These are phyloP conservation scores for Mycetomoellerius zeteki DNA, from an alignment of 1,140 invertebrate species.

Conservation along the genomic window DNA sequence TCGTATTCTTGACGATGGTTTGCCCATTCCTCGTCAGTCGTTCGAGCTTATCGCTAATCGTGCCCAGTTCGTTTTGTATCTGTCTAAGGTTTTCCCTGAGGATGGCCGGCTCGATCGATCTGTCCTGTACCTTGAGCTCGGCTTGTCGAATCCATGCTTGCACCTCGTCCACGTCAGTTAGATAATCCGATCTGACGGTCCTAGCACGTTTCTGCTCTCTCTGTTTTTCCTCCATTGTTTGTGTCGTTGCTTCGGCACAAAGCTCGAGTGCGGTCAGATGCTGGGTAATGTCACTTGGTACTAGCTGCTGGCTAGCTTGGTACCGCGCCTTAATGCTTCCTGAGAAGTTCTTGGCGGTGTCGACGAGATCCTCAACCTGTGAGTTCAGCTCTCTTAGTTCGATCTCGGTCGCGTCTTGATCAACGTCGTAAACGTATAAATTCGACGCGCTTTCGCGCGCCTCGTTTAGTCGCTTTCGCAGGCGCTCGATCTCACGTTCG, in stretches of 20 bases:
- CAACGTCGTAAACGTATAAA: conserved; percentile 92
- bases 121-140: conserved; percentile 94
- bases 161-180: conserved; percentile 92
- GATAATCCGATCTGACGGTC: conserved; percentile 93
- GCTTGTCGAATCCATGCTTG: conserved; percentile 94
- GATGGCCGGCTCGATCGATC: conserved; percentile 91
- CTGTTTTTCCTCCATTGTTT: conserved; percentile 94
- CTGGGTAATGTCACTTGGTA: conserved; percentile 92
- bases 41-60: conserved; percentile 92
- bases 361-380: conserved; percentile 87
- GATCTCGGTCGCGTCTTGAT: conserved; percentile 88
- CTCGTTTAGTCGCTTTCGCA: conserved; percentile 89
- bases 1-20: conserved; percentile 92
- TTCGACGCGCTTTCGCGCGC: conserved; percentile 89
- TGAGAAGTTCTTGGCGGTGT: conserved; percentile 89
- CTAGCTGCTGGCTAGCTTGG: conserved; percentile 89
- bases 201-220: conserved; percentile 94
- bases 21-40: conserved; percentile 92
- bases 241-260: conserved; percentile 91
- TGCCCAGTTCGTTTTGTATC: conserved; percentile 92
- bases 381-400: conserved; percentile 86
- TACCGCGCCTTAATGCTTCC: conserved; percentile 90
- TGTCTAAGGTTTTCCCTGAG: conserved; percentile 93
- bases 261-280: conserved; percentile 93
- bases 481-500: conserved; percentile 89